Conservation (phyloP, 2,113 vertebrate genomes). For the Thunnus thynnus region DNA sequence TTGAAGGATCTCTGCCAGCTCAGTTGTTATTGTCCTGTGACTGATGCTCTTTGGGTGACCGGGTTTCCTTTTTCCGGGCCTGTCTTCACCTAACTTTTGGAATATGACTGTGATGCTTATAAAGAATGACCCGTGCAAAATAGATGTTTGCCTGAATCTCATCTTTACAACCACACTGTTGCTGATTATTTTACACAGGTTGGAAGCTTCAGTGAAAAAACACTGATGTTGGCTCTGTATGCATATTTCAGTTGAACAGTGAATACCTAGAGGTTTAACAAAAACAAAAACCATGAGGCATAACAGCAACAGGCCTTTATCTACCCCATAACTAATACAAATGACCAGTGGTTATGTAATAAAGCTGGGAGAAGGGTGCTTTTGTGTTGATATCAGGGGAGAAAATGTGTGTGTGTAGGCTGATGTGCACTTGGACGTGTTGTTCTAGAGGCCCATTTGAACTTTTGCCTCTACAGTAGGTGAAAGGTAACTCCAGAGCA, state of each 20-base stretch:
- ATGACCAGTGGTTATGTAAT: conserved; percentile 44
- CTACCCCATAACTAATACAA: conserved; percentile 23
- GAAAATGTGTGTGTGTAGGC: conserved; percentile 15
- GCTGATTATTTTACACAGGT: too few species aligned
- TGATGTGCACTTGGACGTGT: conserved; percentile 2
- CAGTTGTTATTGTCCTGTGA: background rate
- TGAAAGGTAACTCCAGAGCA: conserved; percentile 22
- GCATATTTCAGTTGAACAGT: background rate
- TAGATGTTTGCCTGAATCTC: background rate
- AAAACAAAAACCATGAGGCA: conserved; percentile 21
- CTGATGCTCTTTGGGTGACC: background rate
- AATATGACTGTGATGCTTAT: background rate
- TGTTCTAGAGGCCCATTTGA: conserved; percentile 20
- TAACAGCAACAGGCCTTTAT: conserved; percentile 15
- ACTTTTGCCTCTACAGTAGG: background rate
- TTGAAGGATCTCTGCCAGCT: too few species aligned
- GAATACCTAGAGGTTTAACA: conserved; percentile 1
- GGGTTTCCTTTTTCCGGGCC: background rate
- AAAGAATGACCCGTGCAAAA: background rate
- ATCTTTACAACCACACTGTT: too few species aligned
- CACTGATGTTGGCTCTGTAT: background rate
- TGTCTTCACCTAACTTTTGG: background rate
- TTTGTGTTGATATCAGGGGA: background rate
- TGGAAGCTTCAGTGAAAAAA: background rate
- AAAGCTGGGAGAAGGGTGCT: background rate